phyloP scores from a whole-genome alignment of 1,140 invertebrate genomes.

The Metopolophium dirhodum region DNA sequence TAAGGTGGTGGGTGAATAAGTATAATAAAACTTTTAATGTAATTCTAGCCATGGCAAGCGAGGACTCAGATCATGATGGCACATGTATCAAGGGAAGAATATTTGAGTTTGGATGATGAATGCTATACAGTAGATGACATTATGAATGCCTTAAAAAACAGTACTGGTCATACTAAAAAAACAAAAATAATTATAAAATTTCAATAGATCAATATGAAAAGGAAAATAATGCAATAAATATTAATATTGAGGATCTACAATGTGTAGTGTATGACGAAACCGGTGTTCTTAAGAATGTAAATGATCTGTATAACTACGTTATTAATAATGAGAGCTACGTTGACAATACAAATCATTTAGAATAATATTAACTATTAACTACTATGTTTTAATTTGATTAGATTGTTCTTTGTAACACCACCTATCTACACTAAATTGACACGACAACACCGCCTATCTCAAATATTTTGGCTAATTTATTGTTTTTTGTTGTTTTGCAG shows the following conservation, averaged over 20 bases:
- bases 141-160: neutral
- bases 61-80: neutral
- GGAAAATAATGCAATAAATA: neutral
- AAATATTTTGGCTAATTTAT: too few species aligned
- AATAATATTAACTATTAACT: neutral
- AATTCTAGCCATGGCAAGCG: constrained; percentile 10
- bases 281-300: neutral
- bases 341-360: neutral
- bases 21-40: constrained; percentile 8
- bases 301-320: neutral
- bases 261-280: neutral
- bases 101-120: neutral
- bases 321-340: neutral
- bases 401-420: too few species aligned
- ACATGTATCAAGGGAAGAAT: neutral
- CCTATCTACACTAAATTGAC: too few species aligned
- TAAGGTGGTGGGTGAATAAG: neutral
- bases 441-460: too few species aligned
- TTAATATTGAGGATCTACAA: constrained; percentile 14
- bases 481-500: too few species aligned
- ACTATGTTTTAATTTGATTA: too few species aligned
- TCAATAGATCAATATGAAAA: neutral
- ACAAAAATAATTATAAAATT: neutral
- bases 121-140: neutral
- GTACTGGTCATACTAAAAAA: neutral